Conservation (phyloP, 1,140 invertebrate genomes). For the Dreissena polymorpha region DNA sequence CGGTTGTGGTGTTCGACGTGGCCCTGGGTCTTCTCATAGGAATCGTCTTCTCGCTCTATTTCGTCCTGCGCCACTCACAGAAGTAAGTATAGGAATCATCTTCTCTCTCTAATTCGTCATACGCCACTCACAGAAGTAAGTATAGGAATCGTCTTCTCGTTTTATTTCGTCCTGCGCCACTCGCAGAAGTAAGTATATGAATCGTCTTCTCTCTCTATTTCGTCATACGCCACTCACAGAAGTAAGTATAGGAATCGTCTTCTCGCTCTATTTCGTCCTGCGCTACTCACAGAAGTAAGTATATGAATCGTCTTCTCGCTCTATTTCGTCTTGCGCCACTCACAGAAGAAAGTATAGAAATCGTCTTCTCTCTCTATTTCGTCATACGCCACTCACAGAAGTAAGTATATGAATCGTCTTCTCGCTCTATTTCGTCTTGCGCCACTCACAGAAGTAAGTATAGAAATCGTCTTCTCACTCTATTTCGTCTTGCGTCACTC, state of each 20-base stretch:
- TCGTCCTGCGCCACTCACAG: constrained; percentile 83
- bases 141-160: constrained; percentile 87
- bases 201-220: too few relatives aligned
- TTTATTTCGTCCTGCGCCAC: constrained; percentile 85
- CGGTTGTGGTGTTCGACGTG: constrained; percentile 91
- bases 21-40: constrained; percentile 89
- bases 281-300: constrained; percentile 78
- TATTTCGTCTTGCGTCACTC: constrained; percentile 84
- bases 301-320: constrained; percentile 88
- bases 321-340: constrained; percentile 84
- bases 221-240: too few relatives aligned
- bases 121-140: constrained; percentile 77
- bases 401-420: too few relatives aligned
- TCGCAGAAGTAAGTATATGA: constrained; percentile 76
- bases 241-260: constrained; percentile 87
- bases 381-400: constrained; percentile 82
- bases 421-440: not conserved
- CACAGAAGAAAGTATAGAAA: constrained; percentile 83
- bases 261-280: constrained; percentile 88
- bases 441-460: too few relatives aligned
- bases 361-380: constrained; percentile 86
- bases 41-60: constrained; percentile 86
- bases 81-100: constrained; percentile 84
- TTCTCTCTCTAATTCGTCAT: constrained; percentile 88
- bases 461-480: constrained; percentile 87